These are phyloP conservation scores for Acanthococcus lagerstroemiae DNA, from an alignment of 2,888 invertebrate species.

Conservation along the genomic window DNA sequence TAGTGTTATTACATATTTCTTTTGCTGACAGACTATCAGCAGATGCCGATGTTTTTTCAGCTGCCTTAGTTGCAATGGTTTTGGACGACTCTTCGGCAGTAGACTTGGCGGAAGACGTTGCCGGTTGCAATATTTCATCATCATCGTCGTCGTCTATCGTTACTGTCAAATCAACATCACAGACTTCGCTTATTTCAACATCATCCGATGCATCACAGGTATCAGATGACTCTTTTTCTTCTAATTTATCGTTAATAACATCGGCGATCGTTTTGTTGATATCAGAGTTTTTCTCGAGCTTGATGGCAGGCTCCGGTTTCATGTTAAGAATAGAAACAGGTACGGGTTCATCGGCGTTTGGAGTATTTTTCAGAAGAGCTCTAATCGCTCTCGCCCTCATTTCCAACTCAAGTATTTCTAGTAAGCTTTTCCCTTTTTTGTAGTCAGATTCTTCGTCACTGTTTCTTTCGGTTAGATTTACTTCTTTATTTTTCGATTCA, in stretches of 20 bases:
- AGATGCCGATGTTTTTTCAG: too few species aligned
- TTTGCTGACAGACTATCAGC: neutral
- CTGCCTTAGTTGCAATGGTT: neutral
- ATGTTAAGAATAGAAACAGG: neutral
- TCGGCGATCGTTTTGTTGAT: neutral
- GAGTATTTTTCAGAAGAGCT: slow-evolving; percentile 41
- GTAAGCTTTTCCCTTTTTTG: slow-evolving; percentile 41
- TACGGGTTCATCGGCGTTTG: neutral
- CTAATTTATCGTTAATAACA: neutral
- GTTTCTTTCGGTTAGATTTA: neutral
- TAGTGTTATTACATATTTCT: neutral
- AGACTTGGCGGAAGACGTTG: neutral
- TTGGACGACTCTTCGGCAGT: neutral
- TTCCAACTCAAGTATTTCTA: slow-evolving; percentile 49
- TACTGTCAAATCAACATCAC: neutral
- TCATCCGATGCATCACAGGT: slow-evolving; percentile 1
- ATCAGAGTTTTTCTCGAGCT: neutral
- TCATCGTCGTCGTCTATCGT: slow-evolving; percentile 15
- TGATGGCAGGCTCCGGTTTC: neutral
- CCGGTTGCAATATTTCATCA: neutral
- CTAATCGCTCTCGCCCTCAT: slow-evolving; percentile 51
- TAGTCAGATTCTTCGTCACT: slow-evolving; percentile 3
- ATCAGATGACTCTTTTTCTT: neutral
- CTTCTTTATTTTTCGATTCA: neutral
- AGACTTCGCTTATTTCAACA: slow-evolving; percentile 5